phyloP scores from a whole-genome alignment of 2,888 invertebrate species.

The Dusona sp. region DNA sequence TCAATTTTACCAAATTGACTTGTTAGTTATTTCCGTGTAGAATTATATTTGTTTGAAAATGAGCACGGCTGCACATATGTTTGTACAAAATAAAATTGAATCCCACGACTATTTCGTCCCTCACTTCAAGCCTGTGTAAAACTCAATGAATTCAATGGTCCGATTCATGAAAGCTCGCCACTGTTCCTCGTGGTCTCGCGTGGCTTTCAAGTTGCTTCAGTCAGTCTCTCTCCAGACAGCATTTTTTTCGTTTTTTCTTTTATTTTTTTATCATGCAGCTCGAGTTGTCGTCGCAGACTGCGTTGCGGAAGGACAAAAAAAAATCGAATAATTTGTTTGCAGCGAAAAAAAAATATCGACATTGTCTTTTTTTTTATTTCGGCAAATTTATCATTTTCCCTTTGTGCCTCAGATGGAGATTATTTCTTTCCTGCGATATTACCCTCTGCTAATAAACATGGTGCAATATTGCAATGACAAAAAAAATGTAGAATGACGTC shows the following conservation, averaged over 20 bases:
- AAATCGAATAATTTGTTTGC: neutral
- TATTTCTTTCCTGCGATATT: neutral
- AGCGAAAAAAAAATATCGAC: neutral
- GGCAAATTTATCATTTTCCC: neutral
- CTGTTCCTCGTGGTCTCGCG: slow-evolving; percentile 45
- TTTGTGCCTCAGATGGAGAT: neutral
- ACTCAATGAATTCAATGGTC: slow-evolving; percentile 65
- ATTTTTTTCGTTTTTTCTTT: neutral
- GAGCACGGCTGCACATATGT: neutral
- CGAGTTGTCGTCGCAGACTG: neutral
- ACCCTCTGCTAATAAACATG: neutral
- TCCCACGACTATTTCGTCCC: slow-evolving; percentile 19
- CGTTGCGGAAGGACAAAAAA: neutral
- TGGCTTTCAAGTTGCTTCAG: slow-evolving; percentile 27
- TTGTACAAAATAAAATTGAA: neutral
- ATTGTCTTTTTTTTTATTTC: neutral
- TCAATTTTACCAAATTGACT: neutral
- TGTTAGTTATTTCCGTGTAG: neutral
- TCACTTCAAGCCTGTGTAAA: slow-evolving; percentile 34
- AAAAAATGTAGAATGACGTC: slow-evolving; percentile 15
- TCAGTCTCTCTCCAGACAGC: neutral
- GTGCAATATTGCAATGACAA: slow-evolving; percentile 9
- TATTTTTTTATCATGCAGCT: slow-evolving; percentile 4
- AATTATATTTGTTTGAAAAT: neutral
- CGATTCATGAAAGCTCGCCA: slow-evolving; percentile 63